These are phyloP conservation scores for Micronycteris hirsuta DNA, from an alignment of 2,113 vertebrate genomes.

Conservation along the genomic window DNA sequence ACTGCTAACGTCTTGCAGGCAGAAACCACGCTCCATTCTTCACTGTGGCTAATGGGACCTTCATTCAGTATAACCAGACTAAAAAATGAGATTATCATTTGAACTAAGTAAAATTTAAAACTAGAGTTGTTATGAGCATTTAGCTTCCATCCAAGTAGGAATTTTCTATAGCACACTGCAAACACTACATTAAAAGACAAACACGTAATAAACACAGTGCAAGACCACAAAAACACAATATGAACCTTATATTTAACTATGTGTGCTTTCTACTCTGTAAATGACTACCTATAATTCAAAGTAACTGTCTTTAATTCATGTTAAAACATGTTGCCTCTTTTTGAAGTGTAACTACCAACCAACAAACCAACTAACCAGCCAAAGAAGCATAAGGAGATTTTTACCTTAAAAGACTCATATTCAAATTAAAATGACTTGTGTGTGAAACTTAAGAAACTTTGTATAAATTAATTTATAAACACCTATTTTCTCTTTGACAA, in stretches of 20 bases:
- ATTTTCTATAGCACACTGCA: neutral
- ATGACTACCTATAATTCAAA: neutral
- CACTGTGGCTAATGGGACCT: neutral
- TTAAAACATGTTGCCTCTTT: constrained; percentile 41
- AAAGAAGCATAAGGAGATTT: constrained; percentile 12
- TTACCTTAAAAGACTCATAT: constrained; percentile 24
- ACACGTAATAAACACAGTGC: neutral
- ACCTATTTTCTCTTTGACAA: neutral
- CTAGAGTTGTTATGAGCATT: neutral
- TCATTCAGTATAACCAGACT: neutral
- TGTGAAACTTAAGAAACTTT: constrained; percentile 23
- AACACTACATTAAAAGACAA: neutral
- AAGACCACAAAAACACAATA: neutral
- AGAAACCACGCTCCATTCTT: neutral
- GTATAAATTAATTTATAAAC: neutral
- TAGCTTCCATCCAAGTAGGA: neutral
- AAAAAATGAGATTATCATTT: neutral
- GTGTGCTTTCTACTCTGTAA: constrained; percentile 10
- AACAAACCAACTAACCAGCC: neutral
- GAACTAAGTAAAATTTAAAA: neutral
- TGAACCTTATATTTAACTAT: neutral
- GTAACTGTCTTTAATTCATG: neutral
- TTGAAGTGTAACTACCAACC: neutral
- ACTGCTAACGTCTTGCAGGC: neutral
- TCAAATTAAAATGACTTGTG: neutral